phyloP scores from a whole-genome alignment of 1,140 invertebrate species.

The Akabosia matsudoensis region DNA sequence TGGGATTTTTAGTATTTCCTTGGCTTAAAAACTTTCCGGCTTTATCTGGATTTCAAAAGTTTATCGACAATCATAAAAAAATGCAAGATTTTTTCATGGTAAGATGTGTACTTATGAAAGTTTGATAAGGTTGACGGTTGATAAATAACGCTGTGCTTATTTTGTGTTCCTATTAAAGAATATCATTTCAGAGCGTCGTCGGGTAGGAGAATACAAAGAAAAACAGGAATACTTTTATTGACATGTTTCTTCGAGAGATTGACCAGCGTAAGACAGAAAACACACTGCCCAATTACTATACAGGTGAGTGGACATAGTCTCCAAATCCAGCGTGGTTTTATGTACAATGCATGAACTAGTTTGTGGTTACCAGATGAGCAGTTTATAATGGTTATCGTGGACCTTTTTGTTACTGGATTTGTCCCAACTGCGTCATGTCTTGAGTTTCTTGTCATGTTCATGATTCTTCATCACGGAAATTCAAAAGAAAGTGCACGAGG shows the following conservation, averaged over 20 bases:
- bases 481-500: constrained; percentile 71
- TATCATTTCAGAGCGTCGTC: constrained; percentile 27
- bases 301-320: constrained; percentile 3
- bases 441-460: constrained; percentile 71
- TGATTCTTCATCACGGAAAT: constrained; percentile 71
- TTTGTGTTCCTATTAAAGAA: neutral
- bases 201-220: constrained; percentile 24
- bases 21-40: constrained; percentile 32
- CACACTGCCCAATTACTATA: constrained; percentile 20
- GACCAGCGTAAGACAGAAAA: constrained; percentile 15
- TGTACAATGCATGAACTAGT: neutral
- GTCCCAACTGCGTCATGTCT: constrained; percentile 75
- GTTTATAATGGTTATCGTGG: constrained; percentile 21
- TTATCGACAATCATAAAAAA: constrained; percentile 18
- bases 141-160: neutral
- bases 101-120: neutral
- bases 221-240: constrained; percentile 35
- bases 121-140: neutral
- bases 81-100: constrained; percentile 31
- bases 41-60: constrained; percentile 4
- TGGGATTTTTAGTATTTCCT: constrained; percentile 32
- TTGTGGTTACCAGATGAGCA: constrained; percentile 28
- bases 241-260: constrained; percentile 36
- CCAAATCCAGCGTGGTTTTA: neutral
- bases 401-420: constrained; percentile 64